Conservation (phyloP, 2,113 vertebrate genomes). For the Tragelaphus strepsiceros region DNA sequence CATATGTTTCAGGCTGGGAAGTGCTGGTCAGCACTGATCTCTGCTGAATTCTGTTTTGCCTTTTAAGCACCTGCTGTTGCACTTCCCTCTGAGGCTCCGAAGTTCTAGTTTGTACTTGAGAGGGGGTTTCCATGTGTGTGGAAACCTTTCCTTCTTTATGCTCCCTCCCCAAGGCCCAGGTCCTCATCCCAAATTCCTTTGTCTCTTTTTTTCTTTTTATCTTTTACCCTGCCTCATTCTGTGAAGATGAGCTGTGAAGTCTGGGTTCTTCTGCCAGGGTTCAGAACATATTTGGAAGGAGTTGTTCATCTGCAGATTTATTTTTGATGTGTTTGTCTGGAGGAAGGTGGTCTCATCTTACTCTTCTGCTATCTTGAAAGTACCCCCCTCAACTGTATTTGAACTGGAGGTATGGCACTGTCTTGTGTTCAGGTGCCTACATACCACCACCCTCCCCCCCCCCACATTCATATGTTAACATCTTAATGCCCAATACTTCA, state of each 20-base stretch:
- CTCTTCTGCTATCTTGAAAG: background rate
- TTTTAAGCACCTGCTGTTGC: background rate
- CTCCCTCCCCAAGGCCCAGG: background rate
- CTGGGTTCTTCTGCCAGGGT: background rate
- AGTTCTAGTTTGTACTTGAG: background rate
- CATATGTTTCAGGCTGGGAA: background rate
- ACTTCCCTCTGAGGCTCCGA: background rate
- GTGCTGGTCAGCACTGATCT: background rate
- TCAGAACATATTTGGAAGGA: background rate
- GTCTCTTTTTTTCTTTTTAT: background rate
- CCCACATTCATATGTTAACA: background rate
- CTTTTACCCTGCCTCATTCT: background rate
- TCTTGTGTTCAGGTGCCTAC: background rate
- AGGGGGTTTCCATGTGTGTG: background rate
- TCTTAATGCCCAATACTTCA: background rate
- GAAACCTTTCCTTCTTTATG: background rate
- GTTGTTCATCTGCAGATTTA: background rate
- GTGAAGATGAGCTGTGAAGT: background rate
- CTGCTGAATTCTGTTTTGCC: background rate
- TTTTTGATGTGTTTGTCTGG: background rate
- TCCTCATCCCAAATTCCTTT: background rate
- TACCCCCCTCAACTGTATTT: background rate
- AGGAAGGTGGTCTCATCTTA: background rate
- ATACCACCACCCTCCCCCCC: rapidly evolving
- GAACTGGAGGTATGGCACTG: background rate